Evolutionary conservation across 2,113 vertebrate genomes (phyloP), one percentile per base, ranked within the genome.

Genomic region (Strix uralensis): DNA sequence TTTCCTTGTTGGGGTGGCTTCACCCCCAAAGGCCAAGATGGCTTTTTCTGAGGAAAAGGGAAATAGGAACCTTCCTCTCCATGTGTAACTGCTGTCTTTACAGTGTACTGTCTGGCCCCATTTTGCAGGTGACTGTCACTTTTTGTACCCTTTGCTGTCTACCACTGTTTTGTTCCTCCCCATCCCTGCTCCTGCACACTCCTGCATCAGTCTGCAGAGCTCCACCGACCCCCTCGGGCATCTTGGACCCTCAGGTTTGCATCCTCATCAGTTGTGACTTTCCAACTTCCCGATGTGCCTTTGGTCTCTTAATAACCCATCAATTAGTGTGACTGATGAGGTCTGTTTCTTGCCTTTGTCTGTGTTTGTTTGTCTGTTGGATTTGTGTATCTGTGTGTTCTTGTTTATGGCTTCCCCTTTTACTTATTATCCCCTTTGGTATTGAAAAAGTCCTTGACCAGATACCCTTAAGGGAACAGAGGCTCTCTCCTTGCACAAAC

Each of bases 231-330:
- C 1, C 15, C 26, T 57, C 5, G 3, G 10, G 32, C 23, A 67
- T 15, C 36, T 20, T 0, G 0, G 22, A 49, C 9, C 27, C 19
- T 58, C 11, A 3, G 5, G 17, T 72, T 34, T 90, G 29, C 36
- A 52, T 49, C 49, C 13, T 18, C 7, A 49, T 49, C 15, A 54
- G 30, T 3, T 84, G 17, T 20, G 77, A 12, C 27, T 81, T 77
- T 34, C n/a, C 7, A 81, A 12, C 23, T 78, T 77, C 29, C 32
- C 7, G 7, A 2, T 72, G 59, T 88, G 27, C n/a, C 49, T 40
- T 9, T 13, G 1, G 1, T 40, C 83, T 65, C 59, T 51, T 32
- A 63, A 34, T 59, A 80, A 57, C 8, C 12, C 7, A 5, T 67
- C 13, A 22, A 4, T 32, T 62, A 38, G 5, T 34, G 19, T 71